A percentile compares a stretch with the other conserved stretches of the same genome.
Conservation (phyloP, 2,888 invertebrate genomes). For the Sceliomorpha sp. region DNA sequence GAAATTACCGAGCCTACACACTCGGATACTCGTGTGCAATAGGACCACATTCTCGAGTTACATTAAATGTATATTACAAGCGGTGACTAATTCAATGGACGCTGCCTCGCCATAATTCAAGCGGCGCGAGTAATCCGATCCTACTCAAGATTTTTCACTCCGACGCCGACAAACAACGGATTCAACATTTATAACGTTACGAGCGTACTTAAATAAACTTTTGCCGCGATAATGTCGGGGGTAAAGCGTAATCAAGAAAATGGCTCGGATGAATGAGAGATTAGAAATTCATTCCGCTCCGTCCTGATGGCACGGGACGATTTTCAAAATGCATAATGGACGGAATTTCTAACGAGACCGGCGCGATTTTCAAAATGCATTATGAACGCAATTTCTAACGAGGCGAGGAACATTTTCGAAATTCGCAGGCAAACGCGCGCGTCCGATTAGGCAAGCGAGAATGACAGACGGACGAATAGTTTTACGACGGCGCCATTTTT, state of each 20-base stretch:
- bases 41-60: slow-evolving; percentile 55
- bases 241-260: slow-evolving; percentile 39
- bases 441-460: too few relatives aligned
- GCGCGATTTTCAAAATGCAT: slow-evolving; percentile 1
- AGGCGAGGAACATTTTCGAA: too few relatives aligned
- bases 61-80: slow-evolving; percentile 58
- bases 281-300: slow-evolving; percentile 39
- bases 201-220: not conserved
- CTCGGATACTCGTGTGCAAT: slow-evolving; percentile 10
- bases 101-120: slow-evolving; percentile 58
- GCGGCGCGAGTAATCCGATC: slow-evolving; percentile 57
- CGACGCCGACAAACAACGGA: slow-evolving; percentile 4
- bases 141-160: slow-evolving; percentile 31
- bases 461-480: too few relatives aligned
- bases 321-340: slow-evolving; percentile 49
- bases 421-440: too few relatives aligned
- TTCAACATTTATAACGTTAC: slow-evolving; percentile 25
- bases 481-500: too few relatives aligned
- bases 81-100: slow-evolving; percentile 63
- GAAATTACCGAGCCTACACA: slow-evolving; percentile 1
- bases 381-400: too few relatives aligned
- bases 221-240: too few relatives aligned
- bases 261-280: slow-evolving; percentile 35
- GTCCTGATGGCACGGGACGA: slow-evolving; percentile 21
- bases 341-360: slow-evolving; percentile 32